These are phyloP conservation scores for Drosophila pseudotalamancana DNA, from an alignment of 2,888 invertebrate species.

Conservation along the genomic window DNA sequence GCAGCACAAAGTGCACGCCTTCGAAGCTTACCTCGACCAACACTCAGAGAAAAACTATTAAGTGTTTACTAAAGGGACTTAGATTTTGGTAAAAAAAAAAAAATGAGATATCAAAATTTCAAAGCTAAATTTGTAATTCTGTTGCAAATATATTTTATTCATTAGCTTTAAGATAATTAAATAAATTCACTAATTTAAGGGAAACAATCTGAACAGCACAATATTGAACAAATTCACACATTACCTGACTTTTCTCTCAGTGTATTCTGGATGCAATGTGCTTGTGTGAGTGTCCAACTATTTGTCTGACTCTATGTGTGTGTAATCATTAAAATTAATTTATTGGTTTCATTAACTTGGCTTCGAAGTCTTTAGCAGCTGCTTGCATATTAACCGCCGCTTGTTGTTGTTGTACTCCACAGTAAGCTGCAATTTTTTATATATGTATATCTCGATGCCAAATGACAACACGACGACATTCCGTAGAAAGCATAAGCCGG, in stretches of 20 bases:
- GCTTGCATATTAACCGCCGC: constrained; percentile 61
- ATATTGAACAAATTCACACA: too few species aligned
- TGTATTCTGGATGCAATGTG: constrained; percentile 4
- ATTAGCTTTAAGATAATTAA: background rate
- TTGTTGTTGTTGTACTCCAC: constrained; percentile 15
- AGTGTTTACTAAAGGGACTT: background rate
- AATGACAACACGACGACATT: constrained; percentile 71
- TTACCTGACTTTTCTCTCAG: background rate
- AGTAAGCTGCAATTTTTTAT: constrained; percentile 55
- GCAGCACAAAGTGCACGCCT: constrained; percentile 66
- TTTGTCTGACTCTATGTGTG: constrained; percentile 35
- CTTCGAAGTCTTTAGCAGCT: constrained; percentile 65
- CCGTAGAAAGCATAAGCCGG: constrained; percentile 73
- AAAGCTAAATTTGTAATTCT: too few species aligned
- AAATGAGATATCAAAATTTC: too few species aligned
- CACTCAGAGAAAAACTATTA: background rate
- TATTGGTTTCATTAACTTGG: constrained; percentile 82
- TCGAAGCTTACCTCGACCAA: background rate
- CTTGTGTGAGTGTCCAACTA: constrained; percentile 28
- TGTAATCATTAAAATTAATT: constrained; percentile 81
- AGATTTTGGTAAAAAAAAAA: too few species aligned
- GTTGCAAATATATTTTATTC: too few species aligned
- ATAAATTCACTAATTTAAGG: background rate
- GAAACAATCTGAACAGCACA: too few species aligned
- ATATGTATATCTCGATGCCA: constrained; percentile 58